Evolutionary conservation across 1,140 invertebrate genomes (phyloP).

Genomic region (Manduca sexta): DNA sequence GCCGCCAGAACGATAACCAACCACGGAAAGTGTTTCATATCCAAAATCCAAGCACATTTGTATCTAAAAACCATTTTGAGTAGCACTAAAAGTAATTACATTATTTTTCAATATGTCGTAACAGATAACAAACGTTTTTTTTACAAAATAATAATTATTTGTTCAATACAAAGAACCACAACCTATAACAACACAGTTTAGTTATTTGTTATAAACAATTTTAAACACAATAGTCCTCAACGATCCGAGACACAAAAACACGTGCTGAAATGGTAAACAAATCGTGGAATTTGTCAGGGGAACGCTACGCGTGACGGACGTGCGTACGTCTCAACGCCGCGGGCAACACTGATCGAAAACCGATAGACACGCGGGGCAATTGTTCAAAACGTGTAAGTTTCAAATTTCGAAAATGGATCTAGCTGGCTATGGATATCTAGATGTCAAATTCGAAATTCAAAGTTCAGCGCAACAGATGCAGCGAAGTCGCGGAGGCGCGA

Average conservation of each 20-base stretch:
- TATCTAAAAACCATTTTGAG: neutral
- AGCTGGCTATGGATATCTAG: slow-evolving; percentile 4
- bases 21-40: slow-evolving; percentile 13
- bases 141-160: neutral
- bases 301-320: slow-evolving; percentile 18
- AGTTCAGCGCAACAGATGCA: neutral
- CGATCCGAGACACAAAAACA: neutral
- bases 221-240: no score
- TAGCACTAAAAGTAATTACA: no score
- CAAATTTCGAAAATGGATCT: slow-evolving; percentile 24
- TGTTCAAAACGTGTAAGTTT: slow-evolving; percentile 20
- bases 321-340: slow-evolving; percentile 41
- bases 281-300: slow-evolving; percentile 13
- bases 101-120: neutral
- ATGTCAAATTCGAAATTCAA: slow-evolving; percentile 3
- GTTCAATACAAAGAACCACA: no score
- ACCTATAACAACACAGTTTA: no score
- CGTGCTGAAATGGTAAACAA: slow-evolving; percentile 28
- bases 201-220: no score
- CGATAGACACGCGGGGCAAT: slow-evolving; percentile 33
- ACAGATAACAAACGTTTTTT: neutral
- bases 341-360: slow-evolving; percentile 51
- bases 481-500: no score
- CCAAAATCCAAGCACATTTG: neutral
- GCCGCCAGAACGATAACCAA: slow-evolving; percentile 26